A percentile compares a stretch with the other conserved stretches of the same genome.
Conservation (phyloP, 2,888 invertebrate species). For the Ectemnius cavifrons region DNA sequence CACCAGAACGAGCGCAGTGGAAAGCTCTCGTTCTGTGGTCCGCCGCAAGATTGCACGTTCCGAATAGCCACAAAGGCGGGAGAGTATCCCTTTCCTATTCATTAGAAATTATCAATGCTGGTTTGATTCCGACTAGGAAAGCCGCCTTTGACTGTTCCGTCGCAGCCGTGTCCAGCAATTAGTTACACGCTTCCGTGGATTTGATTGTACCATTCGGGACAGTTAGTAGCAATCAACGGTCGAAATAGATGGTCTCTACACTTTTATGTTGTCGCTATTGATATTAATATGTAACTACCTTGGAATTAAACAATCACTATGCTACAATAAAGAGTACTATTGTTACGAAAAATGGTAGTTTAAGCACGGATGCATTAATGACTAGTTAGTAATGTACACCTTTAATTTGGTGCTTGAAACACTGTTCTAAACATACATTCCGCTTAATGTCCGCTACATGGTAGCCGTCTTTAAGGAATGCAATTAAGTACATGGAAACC, state of each 20-base stretch:
- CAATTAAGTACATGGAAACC: conserved; percentile 26
- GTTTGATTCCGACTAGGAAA: conserved; percentile 32
- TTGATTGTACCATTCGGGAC: too few species aligned
- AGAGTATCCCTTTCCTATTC: conserved; percentile 53
- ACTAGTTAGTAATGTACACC: background rate
- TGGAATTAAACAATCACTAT: too few species aligned
- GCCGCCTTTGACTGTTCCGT: background rate
- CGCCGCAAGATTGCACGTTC: conserved; percentile 69
- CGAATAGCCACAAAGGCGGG: conserved; percentile 47
- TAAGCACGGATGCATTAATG: too few species aligned
- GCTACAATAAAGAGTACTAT: too few species aligned
- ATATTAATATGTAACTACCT: too few species aligned
- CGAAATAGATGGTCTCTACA: too few species aligned
- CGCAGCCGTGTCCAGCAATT: too few species aligned
- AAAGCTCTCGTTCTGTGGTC: conserved; percentile 60
- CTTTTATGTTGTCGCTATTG: too few species aligned
- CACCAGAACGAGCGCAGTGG: conserved; percentile 29
- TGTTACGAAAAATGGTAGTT: too few species aligned
- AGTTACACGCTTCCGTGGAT: too few species aligned
- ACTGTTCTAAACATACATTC: background rate
- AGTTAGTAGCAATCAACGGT: too few species aligned
- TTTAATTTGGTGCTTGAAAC: background rate
- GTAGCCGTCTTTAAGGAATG: conserved; percentile 14
- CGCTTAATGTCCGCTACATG: background rate
- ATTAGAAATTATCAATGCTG: conserved; percentile 54